Evolutionary conservation across 1,140 invertebrate genomes (phyloP), one percentile per base, ranked within the genome.

Genomic region (Drosophila aff.): DNA sequence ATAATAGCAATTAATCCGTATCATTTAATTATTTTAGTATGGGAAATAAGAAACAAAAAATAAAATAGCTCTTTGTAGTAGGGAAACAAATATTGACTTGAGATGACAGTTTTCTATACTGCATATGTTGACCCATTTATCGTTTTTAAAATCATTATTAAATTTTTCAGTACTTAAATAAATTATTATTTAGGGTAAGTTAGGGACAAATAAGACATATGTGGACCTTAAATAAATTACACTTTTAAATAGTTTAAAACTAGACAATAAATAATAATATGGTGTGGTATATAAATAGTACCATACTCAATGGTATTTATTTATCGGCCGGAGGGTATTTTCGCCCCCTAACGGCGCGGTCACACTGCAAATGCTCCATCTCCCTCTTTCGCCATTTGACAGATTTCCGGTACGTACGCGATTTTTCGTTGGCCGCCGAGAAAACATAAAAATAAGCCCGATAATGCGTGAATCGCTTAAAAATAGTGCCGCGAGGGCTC

Each of bases 381-480:
- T 86, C 86, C 63, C 80, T 92, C 90, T 92, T 92, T 92, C 90
- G 86, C 87, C 91, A 91, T 84, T 92, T 76, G 80, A 82, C 82
- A 92, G 79, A 87, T 92, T 91, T 92, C 91, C 91, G 91, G 91
- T 92, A 92, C 75, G 91, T 90, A 92, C 87, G 91, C 82, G 80
- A 82, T 80, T 81, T 92, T 92, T 81, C 38, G 53, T 38, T 68
- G 46, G 64, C 64, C 46, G 36, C 31, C 41, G 50, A 57, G 60
- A 80, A 82, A 75, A 81, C 21, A 43, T 50, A 50, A 10, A 79
- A 87, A 89, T 87, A 63, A 23, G 26, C 53, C 53, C 53, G 21
- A 40, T 26, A 57, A 57, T 40, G 36, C 21, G 15, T 26, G 21
- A 57, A 40, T 57, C 38, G 36, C 21, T 57, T 16, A 10, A 40